Evolutionary conservation across 2,113 vertebrate species (phyloP).

Genomic region (Anhinga anhinga): DNA sequence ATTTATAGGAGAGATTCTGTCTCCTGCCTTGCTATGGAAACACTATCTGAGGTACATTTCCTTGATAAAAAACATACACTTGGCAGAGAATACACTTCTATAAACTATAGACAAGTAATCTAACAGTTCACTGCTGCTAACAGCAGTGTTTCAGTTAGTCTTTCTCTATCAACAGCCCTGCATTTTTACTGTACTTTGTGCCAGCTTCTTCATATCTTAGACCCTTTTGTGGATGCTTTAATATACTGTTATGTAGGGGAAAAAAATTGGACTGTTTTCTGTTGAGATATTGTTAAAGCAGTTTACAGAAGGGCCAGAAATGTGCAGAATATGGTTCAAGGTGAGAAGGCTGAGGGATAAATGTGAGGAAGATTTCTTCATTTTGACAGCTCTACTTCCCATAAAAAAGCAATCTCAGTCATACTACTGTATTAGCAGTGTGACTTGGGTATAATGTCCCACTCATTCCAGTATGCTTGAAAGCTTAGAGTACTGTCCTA

Average conservation of each 20-base stretch:
- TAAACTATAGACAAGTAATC: neutral
- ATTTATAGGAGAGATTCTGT: neutral
- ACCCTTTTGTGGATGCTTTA: neutral
- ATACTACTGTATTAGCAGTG: neutral
- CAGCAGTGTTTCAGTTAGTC: accelerated
- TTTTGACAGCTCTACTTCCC: neutral
- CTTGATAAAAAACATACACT: neutral
- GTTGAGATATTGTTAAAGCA: neutral
- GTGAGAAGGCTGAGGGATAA: neutral
- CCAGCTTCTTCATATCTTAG: neutral
- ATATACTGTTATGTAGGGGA: neutral
- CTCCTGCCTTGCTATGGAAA: neutral
- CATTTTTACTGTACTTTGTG: neutral
- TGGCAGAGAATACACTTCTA: neutral
- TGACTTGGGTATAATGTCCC: neutral
- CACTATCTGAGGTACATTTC: neutral
- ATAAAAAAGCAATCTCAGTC: neutral
- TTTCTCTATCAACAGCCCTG: neutral
- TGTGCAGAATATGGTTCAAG: neutral
- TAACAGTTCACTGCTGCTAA: neutral
- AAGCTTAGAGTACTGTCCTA: neutral
- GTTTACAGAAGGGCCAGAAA: neutral
- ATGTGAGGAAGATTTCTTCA: neutral
- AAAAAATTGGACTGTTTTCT: neutral
- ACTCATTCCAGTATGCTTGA: neutral